Base-by-base conservation (phyloP, 2,113 vertebrate species). In the Calonectris borealis region DNA sequence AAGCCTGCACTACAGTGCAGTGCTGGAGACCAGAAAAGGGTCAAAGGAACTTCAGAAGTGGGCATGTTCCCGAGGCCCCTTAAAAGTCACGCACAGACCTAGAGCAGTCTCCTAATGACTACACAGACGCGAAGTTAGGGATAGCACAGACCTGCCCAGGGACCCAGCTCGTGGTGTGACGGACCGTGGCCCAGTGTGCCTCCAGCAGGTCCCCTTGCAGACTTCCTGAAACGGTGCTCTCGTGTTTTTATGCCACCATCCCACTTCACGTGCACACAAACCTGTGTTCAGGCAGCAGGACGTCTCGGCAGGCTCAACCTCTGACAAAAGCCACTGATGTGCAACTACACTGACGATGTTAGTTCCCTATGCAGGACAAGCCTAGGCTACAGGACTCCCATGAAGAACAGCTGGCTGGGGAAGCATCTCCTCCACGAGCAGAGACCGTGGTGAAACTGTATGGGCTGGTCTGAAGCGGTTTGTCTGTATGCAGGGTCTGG, bases 341-440 rank as follows among this genome's bases (percentile, higher is more conserved):
- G 54, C 83, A 44, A 3, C 65, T 27, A 4, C 36, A 3, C 32
- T 13, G n/a, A 6, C 19, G 10, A 2, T 3, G 3, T 16, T 12
- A 2, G 42, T 6, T 73, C 25, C 46, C 42, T 29, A 1, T 2
- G 0, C 21, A 7, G 71, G 40, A 20, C 16, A 16, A 40, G 51
- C 20, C 9, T 10, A 18, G 55, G 48, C 81, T 69, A 60, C 27
- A 66, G 54, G 62, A 16, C 19, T 40, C 61, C 77, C 14, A 0
- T 1, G 58, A 51, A 54, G 17, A 72, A 8, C 61, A 88, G 40
- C 55, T 60, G 19, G n/a, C 42, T 32, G 89, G 58, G 66, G 38
- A 31, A 38, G 57, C 7, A 0, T 34, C 21, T 18, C 34, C 25
- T 81, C 13, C 46, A 7, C 1, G 0, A 19, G 60, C 6, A 57